Conservation (phyloP, 2,888 invertebrate species). For the Protonemura montana region DNA sequence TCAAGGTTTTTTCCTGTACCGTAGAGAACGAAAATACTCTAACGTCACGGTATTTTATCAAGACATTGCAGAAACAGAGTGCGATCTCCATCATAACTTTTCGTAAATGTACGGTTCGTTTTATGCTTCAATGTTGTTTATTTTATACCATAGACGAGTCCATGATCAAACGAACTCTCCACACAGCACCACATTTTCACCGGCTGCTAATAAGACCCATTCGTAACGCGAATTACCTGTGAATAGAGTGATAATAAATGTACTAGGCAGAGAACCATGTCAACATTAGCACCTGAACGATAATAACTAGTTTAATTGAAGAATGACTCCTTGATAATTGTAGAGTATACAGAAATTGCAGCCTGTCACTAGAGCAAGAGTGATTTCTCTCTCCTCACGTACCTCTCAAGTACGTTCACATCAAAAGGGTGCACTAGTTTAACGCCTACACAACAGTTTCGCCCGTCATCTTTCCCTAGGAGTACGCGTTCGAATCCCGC, state of each 20-base stretch:
- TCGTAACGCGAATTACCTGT: background rate
- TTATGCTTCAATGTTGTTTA: too few species aligned
- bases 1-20: background rate
- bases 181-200: background rate
- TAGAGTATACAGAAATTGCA: background rate
- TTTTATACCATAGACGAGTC: too few species aligned
- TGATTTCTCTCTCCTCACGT: background rate
- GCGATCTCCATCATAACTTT: too few species aligned
- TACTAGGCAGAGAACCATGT: background rate
- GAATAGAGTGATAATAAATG: background rate
- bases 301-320: background rate
- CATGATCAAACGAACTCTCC: background rate
- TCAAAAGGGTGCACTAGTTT: too few species aligned
- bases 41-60: background rate
- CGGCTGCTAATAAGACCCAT: background rate
- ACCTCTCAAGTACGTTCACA: background rate
- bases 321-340: background rate
- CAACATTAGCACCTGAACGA: background rate
- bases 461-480: background rate
- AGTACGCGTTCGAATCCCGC: conserved; percentile 20
- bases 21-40: background rate
- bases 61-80: background rate
- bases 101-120: too few species aligned
- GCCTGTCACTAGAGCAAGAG: background rate
- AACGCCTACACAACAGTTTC: too few species aligned